Base-by-base conservation (phyloP, 2,113 vertebrate genomes). In the Platysternon megacephalum region DNA sequence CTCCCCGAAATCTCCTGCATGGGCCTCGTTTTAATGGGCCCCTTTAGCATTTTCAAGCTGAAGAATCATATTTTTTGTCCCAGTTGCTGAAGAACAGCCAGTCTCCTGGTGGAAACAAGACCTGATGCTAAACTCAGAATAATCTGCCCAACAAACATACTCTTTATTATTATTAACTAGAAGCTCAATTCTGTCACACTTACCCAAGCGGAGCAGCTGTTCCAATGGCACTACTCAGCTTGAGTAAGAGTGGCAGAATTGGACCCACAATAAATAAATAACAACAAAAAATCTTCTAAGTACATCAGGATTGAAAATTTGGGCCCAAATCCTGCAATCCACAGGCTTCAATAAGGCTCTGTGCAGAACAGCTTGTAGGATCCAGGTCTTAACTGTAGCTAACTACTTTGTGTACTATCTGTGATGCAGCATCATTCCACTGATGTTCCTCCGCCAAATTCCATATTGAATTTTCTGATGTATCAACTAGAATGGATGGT, bases 261-360 rank as follows among this genome's bases (percentile, higher is more conserved):
- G 56, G 32, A 58, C 56, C 46, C 42, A 86, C 93, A 85, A 84
- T 52, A 94, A 94, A 93, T 29, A 93, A 95, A 93, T 91, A 94
- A 91, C 88, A 90, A 93, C 91, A 5, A 82, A 87, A 83, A 94
- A 53, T 17, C 56, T 85, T 94, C 46, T 85, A 84, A 87, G 91
- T 80, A 80, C 78, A 94, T 12, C 79, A 84, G 42, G 35, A 13
- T 74, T 92, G 95, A 80, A 95, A 80, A 81, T 85, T 52, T 7
- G 87, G 79, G 72, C 85, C 93, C 56, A 29, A 5, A 95, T 84
- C 74, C 83, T 85, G 68, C 91, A 91, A 53, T 91, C 88, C 82
- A 85, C 51, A 65, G 24, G 32, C 74, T 93, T 93, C 94, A 94
- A 0, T n/a, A 92, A 94, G 95, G 90, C 87, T 96, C 44, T 0